Conservation (phyloP, 2,113 vertebrate species). For the Montifringilla adamsi region DNA sequence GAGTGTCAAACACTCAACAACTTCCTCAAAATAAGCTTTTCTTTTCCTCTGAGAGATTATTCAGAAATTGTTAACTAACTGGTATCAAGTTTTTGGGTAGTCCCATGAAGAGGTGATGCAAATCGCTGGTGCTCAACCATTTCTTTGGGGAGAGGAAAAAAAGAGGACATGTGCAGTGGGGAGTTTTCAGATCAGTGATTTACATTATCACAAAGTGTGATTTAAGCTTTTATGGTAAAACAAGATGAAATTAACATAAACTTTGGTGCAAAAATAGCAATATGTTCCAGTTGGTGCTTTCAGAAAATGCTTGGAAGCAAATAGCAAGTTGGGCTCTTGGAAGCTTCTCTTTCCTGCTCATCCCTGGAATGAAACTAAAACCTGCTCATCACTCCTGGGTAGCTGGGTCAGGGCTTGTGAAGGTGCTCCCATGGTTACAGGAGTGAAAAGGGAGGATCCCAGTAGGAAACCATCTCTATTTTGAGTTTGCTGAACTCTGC, state of each 20-base stretch:
- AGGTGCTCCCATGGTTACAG: neutral
- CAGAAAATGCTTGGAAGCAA: neutral
- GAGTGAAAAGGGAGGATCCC: neutral
- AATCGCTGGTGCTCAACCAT: neutral
- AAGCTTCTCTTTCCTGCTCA: neutral
- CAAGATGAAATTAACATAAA: slow-evolving; percentile 1
- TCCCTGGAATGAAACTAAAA: neutral
- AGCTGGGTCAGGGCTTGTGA: neutral
- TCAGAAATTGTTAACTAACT: neutral
- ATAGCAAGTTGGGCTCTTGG: neutral
- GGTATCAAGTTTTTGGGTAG: neutral
- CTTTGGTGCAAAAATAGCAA: neutral
- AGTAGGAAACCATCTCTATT: neutral
- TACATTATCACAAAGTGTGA: neutral
- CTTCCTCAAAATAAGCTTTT: neutral
- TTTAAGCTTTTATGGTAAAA: slow-evolving; percentile 10
- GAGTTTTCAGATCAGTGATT: neutral
- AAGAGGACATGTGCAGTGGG: neutral
- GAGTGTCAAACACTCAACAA: neutral
- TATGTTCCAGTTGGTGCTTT: neutral
- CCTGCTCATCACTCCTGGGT: neutral
- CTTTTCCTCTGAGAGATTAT: neutral
- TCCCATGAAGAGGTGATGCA: neutral
- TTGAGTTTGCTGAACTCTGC: neutral
- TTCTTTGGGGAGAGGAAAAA: neutral